These are phyloP conservation scores for Pristis pectinata DNA, from an alignment of 2,797 vertebrate genomes.

Conservation along the genomic window DNA sequence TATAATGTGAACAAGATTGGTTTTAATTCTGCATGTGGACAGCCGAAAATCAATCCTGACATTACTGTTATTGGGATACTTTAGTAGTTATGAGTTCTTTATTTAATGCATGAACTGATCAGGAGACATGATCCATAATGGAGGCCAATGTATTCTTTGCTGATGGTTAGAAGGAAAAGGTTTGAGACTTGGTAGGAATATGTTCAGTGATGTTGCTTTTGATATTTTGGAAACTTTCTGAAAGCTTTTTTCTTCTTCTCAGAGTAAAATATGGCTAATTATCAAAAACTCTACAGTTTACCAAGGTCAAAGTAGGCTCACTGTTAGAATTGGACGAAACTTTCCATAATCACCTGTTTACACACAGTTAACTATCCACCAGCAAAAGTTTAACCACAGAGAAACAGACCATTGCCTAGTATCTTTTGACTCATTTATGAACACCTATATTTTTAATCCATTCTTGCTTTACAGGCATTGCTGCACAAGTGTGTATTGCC, in stretches of 20 bases:
- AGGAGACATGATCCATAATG: background rate
- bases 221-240: background rate
- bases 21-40: background rate
- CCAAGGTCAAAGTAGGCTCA: background rate
- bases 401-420: background rate
- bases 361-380: background rate
- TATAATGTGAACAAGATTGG: background rate
- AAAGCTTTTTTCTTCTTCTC: background rate
- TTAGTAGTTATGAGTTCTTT: background rate
- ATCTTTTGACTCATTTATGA: background rate
- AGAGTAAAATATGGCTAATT: background rate
- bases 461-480: background rate
- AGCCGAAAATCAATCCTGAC: background rate
- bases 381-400: background rate
- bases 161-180: constrained; percentile 6
- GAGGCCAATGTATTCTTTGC: constrained; percentile 8
- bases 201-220: background rate
- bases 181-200: background rate
- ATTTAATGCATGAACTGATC: background rate
- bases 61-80: background rate
- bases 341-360: background rate
- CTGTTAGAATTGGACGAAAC: background rate
- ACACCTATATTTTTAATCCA: background rate
- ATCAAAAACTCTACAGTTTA: background rate
- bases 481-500: background rate